Evolutionary conservation across 1,140 invertebrate genomes (phyloP).

Genomic region (Drosophila trapezifrons): DNA sequence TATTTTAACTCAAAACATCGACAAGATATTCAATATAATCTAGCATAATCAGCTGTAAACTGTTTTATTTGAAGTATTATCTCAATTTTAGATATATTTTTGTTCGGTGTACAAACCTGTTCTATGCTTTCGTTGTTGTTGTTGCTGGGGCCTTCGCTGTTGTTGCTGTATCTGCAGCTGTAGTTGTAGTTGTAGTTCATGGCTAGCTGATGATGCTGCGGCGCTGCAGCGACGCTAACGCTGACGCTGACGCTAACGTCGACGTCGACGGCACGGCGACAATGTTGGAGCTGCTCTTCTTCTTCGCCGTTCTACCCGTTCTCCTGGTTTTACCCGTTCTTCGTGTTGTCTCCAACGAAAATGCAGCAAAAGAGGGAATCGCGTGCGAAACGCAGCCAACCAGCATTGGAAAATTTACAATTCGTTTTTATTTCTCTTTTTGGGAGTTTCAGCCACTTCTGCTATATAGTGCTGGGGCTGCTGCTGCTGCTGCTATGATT

Average conservation of each 20-base stretch:
- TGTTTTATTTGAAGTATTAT: neutral
- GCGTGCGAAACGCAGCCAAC: slow-evolving; percentile 68
- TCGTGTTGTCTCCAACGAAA: slow-evolving; percentile 38
- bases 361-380: slow-evolving; percentile 55
- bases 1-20: neutral
- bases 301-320: slow-evolving; percentile 41
- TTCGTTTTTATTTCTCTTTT: slow-evolving; percentile 14
- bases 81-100: neutral
- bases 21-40: neutral
- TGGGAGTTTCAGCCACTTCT: slow-evolving; percentile 19
- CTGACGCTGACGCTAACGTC: slow-evolving; percentile 19
- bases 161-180: slow-evolving; percentile 27
- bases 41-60: neutral
- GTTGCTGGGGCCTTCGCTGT: slow-evolving; percentile 22
- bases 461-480: neutral
- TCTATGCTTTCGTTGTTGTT: slow-evolving; percentile 68
- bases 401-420: slow-evolving; percentile 71
- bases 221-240: slow-evolving; percentile 50
- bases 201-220: slow-evolving; percentile 65
- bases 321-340: slow-evolving; percentile 47
- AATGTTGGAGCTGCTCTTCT: slow-evolving; percentile 66
- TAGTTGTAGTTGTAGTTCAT: slow-evolving; percentile 66
- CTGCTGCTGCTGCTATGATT: slow-evolving; percentile 41
- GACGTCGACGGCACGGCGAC: slow-evolving; percentile 62
- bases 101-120: slow-evolving; percentile 67